Conservation (phyloP, 2,888 invertebrate species). For the Alloplasta piceator region DNA sequence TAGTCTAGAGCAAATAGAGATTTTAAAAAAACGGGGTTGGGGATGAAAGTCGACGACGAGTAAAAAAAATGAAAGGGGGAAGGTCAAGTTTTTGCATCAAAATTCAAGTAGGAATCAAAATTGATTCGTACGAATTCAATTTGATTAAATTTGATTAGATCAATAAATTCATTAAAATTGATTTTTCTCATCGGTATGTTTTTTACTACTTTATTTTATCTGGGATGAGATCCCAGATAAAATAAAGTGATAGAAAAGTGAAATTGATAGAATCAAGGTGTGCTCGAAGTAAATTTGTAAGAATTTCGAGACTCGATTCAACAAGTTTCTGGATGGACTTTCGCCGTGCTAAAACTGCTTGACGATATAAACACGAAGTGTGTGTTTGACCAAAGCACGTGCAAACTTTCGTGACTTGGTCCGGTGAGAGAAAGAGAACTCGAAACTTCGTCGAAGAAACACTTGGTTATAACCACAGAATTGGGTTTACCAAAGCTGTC, state of each 20-base stretch:
- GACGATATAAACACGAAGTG: neutral
- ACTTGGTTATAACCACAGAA: too few species aligned
- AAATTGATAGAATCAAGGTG: constrained; percentile 19
- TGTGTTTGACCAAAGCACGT: neutral
- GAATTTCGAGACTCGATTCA: constrained; percentile 28
- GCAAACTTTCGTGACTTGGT: constrained; percentile 25
- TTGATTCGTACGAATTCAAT: neutral
- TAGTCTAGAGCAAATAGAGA: too few species aligned
- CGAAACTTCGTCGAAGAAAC: constrained; percentile 33
- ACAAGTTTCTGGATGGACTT: constrained; percentile 26
- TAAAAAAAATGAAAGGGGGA: too few species aligned
- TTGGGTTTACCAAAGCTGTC: too few species aligned
- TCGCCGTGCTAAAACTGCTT: neutral
- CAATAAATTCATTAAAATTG: neutral
- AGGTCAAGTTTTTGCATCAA: too few species aligned
- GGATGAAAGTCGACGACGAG: too few species aligned
- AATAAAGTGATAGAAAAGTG: neutral
- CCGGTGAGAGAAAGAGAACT: constrained; percentile 7
- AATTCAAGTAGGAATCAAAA: too few species aligned
- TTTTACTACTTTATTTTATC: too few species aligned
- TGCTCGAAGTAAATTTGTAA: constrained; percentile 30
- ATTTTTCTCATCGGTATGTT: neutral
- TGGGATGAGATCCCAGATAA: too few species aligned
- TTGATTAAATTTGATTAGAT: neutral
- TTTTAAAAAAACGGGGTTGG: too few species aligned